phyloP scores from a whole-genome alignment of 2,797 vertebrate species.

The Enteromius argenteus region DNA sequence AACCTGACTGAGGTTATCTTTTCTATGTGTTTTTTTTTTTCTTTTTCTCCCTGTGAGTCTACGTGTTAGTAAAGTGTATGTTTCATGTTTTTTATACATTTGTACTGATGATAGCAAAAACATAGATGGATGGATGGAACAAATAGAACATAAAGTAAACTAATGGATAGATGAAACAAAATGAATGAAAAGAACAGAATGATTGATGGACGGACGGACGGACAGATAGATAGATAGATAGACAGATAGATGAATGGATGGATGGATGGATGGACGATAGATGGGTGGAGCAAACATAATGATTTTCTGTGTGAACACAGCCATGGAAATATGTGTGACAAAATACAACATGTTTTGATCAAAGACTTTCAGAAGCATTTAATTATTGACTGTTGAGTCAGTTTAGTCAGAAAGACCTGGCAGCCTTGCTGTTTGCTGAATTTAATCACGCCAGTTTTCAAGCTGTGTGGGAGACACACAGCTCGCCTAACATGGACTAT shows the following conservation, averaged over 20 bases:
- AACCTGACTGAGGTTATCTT: background rate
- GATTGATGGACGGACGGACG: background rate
- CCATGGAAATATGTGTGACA: conserved; percentile 12
- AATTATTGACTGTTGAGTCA: conserved; percentile 32
- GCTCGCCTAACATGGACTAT: conserved; percentile 11
- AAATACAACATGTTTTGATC: conserved; percentile 12
- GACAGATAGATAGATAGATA: background rate
- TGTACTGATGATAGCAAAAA: background rate
- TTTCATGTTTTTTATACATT: background rate
- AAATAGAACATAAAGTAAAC: background rate
- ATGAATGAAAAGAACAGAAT: background rate
- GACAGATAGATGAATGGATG: background rate
- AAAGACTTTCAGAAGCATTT: conserved; percentile 30
- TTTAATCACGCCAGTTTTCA: conserved; percentile 33
- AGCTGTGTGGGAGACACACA: conserved; percentile 24
- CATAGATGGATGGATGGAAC: background rate
- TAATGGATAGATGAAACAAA: background rate
- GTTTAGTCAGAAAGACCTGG: conserved; percentile 32
- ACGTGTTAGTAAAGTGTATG: background rate
- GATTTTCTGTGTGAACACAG: conserved; percentile 19
- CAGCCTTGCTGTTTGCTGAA: conserved; percentile 25
- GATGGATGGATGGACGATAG: background rate
- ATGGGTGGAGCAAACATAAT: no score
- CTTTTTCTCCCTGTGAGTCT: background rate
- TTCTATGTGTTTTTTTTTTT: background rate